These are phyloP conservation scores for Leucania comma DNA, from an alignment of 2,888 invertebrate genomes.

Conservation along the genomic window DNA sequence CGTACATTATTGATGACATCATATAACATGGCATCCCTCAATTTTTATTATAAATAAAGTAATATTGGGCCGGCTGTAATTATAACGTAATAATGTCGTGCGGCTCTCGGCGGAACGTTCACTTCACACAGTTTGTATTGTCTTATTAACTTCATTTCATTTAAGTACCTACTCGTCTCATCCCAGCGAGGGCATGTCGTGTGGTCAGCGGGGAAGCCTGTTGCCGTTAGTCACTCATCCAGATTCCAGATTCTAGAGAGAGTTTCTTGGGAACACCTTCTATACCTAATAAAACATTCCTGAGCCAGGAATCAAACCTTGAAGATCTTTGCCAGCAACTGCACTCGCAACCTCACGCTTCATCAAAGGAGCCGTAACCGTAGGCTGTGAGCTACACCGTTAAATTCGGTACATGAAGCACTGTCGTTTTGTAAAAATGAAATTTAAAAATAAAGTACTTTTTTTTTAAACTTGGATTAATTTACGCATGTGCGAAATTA, in stretches of 20 bases:
- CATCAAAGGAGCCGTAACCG: background rate
- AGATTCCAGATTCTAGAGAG: background rate
- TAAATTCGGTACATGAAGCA: no score
- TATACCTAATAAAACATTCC: no score
- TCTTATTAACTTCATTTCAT: background rate
- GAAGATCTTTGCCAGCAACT: background rate
- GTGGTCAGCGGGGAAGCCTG: no score
- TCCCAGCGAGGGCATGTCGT: background rate
- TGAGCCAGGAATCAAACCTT: no score
- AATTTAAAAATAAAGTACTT: no score
- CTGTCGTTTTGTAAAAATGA: no score
- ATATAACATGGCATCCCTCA: constrained; percentile 8
- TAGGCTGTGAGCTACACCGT: no score
- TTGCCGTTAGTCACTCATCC: no score
- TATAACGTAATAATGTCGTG: background rate
- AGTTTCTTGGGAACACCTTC: no score
- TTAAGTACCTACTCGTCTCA: background rate
- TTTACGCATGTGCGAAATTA: no score
- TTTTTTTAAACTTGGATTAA: no score
- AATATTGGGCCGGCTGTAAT: background rate
- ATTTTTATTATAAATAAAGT: background rate
- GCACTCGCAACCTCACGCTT: background rate
- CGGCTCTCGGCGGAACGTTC: background rate
- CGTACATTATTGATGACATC: constrained; percentile 10
- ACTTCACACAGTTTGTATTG: background rate